These are phyloP conservation scores for Cyanistes caeruleus DNA, from an alignment of 2,113 vertebrate species.

Conservation along the genomic window DNA sequence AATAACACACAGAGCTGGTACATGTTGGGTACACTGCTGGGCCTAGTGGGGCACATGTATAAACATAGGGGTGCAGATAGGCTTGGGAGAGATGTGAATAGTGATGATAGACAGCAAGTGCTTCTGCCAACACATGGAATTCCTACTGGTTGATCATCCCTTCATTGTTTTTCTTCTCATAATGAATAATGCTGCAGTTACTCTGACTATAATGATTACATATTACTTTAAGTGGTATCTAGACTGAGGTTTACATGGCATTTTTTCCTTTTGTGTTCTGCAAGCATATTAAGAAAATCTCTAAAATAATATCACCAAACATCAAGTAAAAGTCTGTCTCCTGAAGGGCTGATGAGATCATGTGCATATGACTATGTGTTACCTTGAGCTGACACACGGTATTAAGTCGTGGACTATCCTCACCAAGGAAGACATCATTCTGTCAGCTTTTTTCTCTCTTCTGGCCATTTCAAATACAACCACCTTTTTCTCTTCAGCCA, in stretches of 20 bases:
- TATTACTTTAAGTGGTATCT: conserved; percentile 11
- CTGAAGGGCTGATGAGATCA: conserved; percentile 57
- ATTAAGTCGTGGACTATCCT: conserved; percentile 52
- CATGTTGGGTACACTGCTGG: rapidly evolving
- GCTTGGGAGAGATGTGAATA: not conserved
- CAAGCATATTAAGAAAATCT: conserved; percentile 32
- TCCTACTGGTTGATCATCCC: not conserved
- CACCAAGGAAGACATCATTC: conserved; percentile 40
- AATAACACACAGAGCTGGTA: not conserved
- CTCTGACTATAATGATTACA: conserved; percentile 24
- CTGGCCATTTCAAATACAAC: conserved; percentile 7
- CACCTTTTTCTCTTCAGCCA: conserved; percentile 20
- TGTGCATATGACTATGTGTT: not conserved
- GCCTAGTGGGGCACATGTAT: rapidly evolving
- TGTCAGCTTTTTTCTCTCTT: conserved; percentile 19
- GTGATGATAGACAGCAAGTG: not conserved
- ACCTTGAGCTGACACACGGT: conserved; percentile 61
- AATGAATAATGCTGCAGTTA: not conserved
- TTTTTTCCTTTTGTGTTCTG: conserved; percentile 32
- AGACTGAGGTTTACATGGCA: not conserved
- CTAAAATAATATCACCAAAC: conserved; percentile 31
- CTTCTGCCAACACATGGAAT: not conserved
- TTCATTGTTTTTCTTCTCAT: not conserved
- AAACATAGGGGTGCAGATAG: rapidly evolving
- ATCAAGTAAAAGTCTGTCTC: conserved; percentile 31